Percentiles rank a stretch among this genome's conserved stretches.
These are phyloP conservation scores for Zoanthus solanderi DNA, from an alignment of 92 coral and sea anemone species.

Conservation along the genomic window DNA sequence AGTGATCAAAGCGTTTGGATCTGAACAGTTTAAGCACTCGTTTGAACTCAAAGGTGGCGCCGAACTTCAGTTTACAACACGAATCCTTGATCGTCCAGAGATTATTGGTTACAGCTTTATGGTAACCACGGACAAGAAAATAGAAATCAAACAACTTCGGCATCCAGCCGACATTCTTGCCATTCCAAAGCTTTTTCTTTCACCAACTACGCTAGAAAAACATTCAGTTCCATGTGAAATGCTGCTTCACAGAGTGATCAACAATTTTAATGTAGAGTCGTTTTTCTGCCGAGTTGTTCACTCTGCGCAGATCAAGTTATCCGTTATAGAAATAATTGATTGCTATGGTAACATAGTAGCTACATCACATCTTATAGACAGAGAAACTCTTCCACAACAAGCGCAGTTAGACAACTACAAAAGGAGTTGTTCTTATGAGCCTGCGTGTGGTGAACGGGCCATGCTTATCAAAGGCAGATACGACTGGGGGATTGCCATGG, in stretches of 20 bases:
- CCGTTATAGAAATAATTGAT: constrained; percentile 55
- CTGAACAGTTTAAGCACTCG: constrained; percentile 18
- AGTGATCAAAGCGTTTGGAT: constrained; percentile 14
- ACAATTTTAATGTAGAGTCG: constrained; percentile 1
- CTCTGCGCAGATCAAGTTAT: constrained; percentile 50
- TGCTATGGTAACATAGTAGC: constrained; percentile 61
- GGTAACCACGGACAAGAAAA: neutral
- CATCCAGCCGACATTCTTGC: constrained; percentile 33
- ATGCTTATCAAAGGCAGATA: constrained; percentile 62
- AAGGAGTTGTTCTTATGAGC: constrained; percentile 56
- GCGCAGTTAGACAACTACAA: constrained; percentile 46
- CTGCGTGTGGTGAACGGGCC: constrained; percentile 59
- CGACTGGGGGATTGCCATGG: constrained; percentile 62
- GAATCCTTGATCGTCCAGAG: constrained; percentile 34
- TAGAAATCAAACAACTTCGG: constrained; percentile 17
- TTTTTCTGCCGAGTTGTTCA: constrained; percentile 58
- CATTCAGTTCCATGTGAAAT: constrained; percentile 29
- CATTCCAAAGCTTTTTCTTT: constrained; percentile 31
- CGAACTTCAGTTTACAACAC: constrained; percentile 15
- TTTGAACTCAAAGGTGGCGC: constrained; percentile 19
- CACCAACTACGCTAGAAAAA: neutral
- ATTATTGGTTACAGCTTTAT: constrained; percentile 22
- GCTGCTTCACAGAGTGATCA: constrained; percentile 34
- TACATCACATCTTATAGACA: constrained; percentile 60
- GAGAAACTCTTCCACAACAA: constrained; percentile 57